Evolutionary conservation across 2,888 invertebrate species (phyloP).

Genomic region (Laothoe populi): DNA sequence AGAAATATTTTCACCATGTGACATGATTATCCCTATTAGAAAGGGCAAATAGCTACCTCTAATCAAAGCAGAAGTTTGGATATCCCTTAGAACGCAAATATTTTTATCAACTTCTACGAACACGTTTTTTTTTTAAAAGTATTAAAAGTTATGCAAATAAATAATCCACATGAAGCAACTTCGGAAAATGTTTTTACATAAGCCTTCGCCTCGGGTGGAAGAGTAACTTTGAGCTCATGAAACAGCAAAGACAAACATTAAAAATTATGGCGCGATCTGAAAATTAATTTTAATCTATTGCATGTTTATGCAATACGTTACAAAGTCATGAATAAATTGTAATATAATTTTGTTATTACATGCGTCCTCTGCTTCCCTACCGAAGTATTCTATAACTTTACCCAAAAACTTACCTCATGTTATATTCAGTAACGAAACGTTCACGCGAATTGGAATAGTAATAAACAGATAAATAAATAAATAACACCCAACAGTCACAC

Average conservation of each 20-base stretch:
- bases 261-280: neutral
- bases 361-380: too few species aligned
- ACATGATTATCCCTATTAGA: too few species aligned
- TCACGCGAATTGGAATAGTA: too few species aligned
- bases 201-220: conserved; percentile 29
- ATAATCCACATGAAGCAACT: conserved; percentile 46
- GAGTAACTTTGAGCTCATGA: neutral
- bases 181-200: conserved; percentile 40
- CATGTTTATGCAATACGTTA: neutral
- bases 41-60: too few species aligned
- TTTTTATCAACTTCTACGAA: conserved; percentile 48
- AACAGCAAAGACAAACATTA: conserved; percentile 11
- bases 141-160: conserved; percentile 55
- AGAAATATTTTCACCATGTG: too few species aligned
- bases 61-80: too few species aligned
- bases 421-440: too few species aligned
- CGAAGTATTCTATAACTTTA: too few species aligned
- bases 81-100: conserved; percentile 40
- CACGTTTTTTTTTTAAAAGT: conserved; percentile 46
- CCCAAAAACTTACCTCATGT: neutral
- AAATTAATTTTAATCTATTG: neutral
- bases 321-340: neutral
- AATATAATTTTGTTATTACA: too few species aligned
- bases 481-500: too few species aligned
- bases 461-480: too few species aligned